Percentiles rank a stretch among this genome's conserved stretches.
phyloP scores from a whole-genome alignment of 2,113 vertebrate genomes.

The Antennarius striatus region DNA sequence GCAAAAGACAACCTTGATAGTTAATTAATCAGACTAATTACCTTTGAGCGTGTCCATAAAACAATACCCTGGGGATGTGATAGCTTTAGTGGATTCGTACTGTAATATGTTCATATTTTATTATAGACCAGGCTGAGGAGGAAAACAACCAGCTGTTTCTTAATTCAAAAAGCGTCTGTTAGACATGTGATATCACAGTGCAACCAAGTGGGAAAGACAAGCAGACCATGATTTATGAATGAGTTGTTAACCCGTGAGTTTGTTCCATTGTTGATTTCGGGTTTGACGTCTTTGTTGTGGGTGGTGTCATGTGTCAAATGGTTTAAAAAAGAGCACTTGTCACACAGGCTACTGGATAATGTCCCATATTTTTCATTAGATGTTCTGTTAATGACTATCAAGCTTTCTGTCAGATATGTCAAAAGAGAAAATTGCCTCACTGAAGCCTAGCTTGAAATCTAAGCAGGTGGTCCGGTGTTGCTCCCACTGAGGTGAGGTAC shows the following conservation, averaged over 20 bases:
- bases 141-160: constrained; percentile 19
- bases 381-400: too few species aligned
- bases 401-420: constrained; percentile 15
- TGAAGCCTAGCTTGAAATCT: constrained; percentile 28
- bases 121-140: constrained; percentile 12
- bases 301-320: neutral
- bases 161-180: neutral
- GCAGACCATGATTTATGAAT: constrained; percentile 16
- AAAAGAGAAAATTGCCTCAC: constrained; percentile 27
- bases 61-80: constrained; percentile 15
- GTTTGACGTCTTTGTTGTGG: neutral
- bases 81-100: constrained; percentile 33
- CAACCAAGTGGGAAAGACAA: neutral
- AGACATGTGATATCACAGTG: constrained; percentile 16
- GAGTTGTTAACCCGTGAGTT: constrained; percentile 19
- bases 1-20: constrained; percentile 31
- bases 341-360: neutral
- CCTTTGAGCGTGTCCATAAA: constrained; percentile 35
- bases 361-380: constrained; percentile 24
- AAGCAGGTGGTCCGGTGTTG: constrained; percentile 39
- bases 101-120: constrained; percentile 23
- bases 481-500: constrained; percentile 21
- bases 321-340: constrained; percentile 17
- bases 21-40: constrained; percentile 51
- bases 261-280: constrained; percentile 4